Evolutionary conservation across 2,797 vertebrate genomes (phyloP).

Genomic region (Craterocephalus amniculus): DNA sequence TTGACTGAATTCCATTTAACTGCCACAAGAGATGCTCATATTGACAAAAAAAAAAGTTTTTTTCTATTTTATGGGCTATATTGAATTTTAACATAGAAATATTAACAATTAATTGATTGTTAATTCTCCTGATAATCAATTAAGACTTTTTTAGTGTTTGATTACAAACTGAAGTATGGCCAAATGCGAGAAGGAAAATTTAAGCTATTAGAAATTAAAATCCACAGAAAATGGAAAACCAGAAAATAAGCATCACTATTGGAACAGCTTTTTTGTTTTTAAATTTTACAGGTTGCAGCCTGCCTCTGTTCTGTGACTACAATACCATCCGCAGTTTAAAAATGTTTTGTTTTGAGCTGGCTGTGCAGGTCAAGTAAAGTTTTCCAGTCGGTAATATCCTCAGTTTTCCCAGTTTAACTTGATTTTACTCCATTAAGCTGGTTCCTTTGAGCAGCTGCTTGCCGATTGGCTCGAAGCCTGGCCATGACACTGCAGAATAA

Average conservation of each 20-base stretch:
- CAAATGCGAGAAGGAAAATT: background rate
- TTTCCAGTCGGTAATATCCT: background rate
- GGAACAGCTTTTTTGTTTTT: background rate
- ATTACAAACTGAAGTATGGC: background rate
- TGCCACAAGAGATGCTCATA: too few relatives aligned
- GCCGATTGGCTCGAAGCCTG: constrained; percentile 41
- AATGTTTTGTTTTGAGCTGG: background rate
- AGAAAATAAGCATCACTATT: background rate
- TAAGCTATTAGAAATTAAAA: background rate
- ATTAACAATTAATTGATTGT: too few relatives aligned
- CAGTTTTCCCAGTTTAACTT: constrained; percentile 4
- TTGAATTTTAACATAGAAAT: too few relatives aligned
- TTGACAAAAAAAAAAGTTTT: too few relatives aligned
- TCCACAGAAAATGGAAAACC: background rate
- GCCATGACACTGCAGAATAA: constrained; percentile 63
- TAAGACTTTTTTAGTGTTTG: too few relatives aligned
- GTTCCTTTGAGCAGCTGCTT: constrained; percentile 26
- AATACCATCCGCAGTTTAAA: background rate
- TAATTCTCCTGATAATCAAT: too few relatives aligned
- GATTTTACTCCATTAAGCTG: background rate
- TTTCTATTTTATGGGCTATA: background rate
- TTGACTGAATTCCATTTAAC: too few relatives aligned
- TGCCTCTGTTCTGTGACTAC: background rate
- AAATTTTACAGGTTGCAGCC: background rate
- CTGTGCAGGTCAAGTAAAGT: background rate